Percentiles rank a stretch among this genome's conserved stretches.
phyloP scores from a whole-genome alignment of 92 coral and sea anemone species.

The Montipora capitata region DNA sequence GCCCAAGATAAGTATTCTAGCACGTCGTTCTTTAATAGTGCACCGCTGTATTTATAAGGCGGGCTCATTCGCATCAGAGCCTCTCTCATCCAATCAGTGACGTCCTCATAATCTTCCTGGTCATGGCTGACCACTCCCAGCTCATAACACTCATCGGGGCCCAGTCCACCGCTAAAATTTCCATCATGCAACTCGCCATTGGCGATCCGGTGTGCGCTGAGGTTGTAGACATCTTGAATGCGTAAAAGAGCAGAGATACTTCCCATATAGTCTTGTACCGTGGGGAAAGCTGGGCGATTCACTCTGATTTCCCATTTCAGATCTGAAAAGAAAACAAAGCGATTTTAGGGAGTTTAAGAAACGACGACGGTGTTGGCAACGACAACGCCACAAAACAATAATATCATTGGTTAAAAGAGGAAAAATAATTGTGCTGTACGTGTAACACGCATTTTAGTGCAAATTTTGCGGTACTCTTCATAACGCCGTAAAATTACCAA shows the following conservation, averaged over 20 bases:
- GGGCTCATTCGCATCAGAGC: constrained; percentile 76
- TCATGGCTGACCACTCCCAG: constrained; percentile 83
- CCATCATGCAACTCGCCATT: constrained; percentile 80
- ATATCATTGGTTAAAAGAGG: no score
- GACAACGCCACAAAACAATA: no score
- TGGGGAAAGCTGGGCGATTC: constrained; percentile 77
- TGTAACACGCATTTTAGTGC: no score
- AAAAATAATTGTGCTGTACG: no score
- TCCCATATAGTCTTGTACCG: constrained; percentile 82
- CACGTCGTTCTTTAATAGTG: constrained; percentile 64
- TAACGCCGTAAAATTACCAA: no score
- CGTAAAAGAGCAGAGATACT: constrained; percentile 90
- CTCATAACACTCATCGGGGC: constrained; percentile 92
- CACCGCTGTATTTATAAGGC: constrained; percentile 79
- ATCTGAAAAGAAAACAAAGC: constrained; percentile 36
- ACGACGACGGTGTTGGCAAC: no score
- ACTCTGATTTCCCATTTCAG: constrained; percentile 65
- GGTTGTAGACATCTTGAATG: constrained; percentile 90
- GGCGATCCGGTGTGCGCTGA: constrained; percentile 81
- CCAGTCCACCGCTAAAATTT: constrained; percentile 68
- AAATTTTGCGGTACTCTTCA: no score
- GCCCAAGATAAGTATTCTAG: constrained; percentile 96
- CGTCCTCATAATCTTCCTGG: constrained; percentile 69
- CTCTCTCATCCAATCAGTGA: constrained; percentile 88
- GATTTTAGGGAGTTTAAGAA: background rate